Evolutionary conservation across 2,888 invertebrate genomes (phyloP).

Genomic region (Lasius fuliginosus): DNA sequence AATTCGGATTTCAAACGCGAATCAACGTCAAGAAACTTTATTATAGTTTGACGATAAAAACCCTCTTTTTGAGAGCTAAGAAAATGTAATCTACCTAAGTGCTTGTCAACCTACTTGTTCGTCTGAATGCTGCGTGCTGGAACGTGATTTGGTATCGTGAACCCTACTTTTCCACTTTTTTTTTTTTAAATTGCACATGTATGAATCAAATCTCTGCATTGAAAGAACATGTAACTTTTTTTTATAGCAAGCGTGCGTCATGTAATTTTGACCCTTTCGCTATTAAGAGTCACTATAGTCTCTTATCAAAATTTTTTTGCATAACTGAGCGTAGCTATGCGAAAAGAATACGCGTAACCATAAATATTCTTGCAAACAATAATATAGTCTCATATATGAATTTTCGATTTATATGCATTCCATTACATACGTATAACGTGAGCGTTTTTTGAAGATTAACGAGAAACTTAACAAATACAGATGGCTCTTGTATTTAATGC

Average conservation of each 20-base stretch:
- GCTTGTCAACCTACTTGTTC: conserved; percentile 47
- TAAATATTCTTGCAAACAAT: background rate
- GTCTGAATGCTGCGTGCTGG: conserved; percentile 22
- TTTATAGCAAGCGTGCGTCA: background rate
- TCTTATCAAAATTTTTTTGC: background rate
- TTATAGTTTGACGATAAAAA: conserved; percentile 29
- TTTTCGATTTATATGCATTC: background rate
- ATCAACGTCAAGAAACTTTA: conserved; percentile 47
- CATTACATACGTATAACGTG: background rate
- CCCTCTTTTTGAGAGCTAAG: conserved; percentile 24
- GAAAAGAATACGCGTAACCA: no score
- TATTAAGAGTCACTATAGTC: background rate
- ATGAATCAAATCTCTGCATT: conserved; percentile 3
- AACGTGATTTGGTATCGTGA: conserved; percentile 41
- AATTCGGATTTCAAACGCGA: conserved; percentile 31
- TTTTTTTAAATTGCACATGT: background rate
- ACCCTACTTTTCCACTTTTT: conserved; percentile 6
- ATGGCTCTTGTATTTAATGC: background rate
- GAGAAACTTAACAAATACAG: background rate
- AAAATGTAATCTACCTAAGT: conserved; percentile 32
- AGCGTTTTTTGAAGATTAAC: background rate
- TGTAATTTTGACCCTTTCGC: background rate
- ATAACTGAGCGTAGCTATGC: background rate
- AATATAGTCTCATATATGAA: background rate
- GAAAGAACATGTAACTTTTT: background rate